phyloP scores from a whole-genome alignment of 2,113 vertebrate species.

The Dromas ardeola region DNA sequence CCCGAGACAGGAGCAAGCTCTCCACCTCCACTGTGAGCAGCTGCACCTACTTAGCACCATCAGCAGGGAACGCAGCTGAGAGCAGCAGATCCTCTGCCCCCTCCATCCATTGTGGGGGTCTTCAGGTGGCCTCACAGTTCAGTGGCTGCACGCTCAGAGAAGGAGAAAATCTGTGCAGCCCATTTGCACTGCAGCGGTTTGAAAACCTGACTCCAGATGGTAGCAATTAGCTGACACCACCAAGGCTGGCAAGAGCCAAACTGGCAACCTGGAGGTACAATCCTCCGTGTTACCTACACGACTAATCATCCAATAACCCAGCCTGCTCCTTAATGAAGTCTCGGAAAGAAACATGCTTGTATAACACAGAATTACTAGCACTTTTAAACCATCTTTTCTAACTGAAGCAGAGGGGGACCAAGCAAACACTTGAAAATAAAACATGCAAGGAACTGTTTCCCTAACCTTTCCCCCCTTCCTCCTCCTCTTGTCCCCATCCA shows the following conservation, averaged over 20 bases:
- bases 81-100: background rate
- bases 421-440: background rate
- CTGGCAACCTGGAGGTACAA: background rate
- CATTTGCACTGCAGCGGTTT: accelerated
- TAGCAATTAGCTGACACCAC: slow-evolving; percentile 25
- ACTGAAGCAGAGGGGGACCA: background rate
- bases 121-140: background rate
- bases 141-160: background rate
- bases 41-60: background rate
- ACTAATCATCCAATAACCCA: background rate
- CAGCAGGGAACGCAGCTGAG: background rate
- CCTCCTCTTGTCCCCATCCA: background rate
- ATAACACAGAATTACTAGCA: background rate
- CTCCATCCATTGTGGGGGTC: background rate
- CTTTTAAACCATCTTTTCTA: background rate
- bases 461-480: background rate
- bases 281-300: background rate
- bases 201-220: slow-evolving; percentile 47
- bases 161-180: background rate
- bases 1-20: background rate
- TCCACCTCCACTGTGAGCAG: background rate
- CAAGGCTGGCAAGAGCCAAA: slow-evolving; percentile 12
- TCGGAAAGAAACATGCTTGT: background rate
- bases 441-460: background rate
- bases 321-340: background rate